Base-by-base conservation (phyloP, 2,888 invertebrate species). In the Anorthoa munda region DNA sequence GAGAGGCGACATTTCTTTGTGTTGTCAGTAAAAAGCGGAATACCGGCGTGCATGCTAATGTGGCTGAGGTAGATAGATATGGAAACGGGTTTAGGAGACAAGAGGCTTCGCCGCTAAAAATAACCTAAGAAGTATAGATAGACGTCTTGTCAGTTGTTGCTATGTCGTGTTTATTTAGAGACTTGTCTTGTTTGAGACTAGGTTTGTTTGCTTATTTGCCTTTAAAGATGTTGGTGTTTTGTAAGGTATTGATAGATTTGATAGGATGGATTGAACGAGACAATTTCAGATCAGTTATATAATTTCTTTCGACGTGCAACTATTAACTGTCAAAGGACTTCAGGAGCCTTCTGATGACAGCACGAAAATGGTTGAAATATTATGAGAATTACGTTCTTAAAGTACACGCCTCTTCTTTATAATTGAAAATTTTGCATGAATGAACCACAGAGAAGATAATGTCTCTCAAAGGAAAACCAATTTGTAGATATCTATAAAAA, bases 21-120 rank as follows among this genome's bases (percentile, higher is more conserved):
- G 63, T 68, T 59, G 58, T 53, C 61, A 13, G 81, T 77, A 70
- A 75, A 80, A 79, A 79, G 79, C 72, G 77, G 23, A 50, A 60
- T 76, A 77, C 75, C 77, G 66, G 70, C 75, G 39, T 65, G 85
- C 73, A 86, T 86, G 79, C 76, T 79, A 86, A 85, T 82, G 76
- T 66, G 11, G 23, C 26, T 53, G 48, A 76, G 17, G 31, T 60
- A 53, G 21, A 48, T 21, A 61, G 79, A 71, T 68, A 79, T 66
- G 75, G 58, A 68, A 75, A 81, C 81, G 17, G 63, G 80, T 81
- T 81, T 70, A n/a, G 31, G 53, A 23, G 55, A 26, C 53, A n/a
- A 23, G 53, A 23, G 55, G 51, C 53, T 70, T 71, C 73, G 61
- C 39, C 12, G 53, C 67, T 68, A 71, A 71, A 51, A 75, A 77